Evolutionary conservation across 2,888 invertebrate species (phyloP).

Genomic region (Pyralis farinalis): DNA sequence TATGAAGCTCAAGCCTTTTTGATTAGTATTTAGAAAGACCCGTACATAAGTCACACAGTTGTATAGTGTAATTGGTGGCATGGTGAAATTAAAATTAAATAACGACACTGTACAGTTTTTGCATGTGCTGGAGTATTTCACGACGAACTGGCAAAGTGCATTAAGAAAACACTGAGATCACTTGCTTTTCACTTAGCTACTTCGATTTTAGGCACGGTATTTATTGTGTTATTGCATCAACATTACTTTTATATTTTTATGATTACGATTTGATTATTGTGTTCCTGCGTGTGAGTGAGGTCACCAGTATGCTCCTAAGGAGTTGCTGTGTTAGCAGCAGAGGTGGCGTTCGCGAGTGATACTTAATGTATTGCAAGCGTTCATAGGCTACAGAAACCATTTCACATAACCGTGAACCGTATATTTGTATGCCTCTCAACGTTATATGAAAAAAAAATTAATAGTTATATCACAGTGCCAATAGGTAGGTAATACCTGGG

Average conservation of each 20-base stretch:
- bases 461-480: too few species aligned
- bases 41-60: slow-evolving; percentile 15
- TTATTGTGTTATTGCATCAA: not conserved
- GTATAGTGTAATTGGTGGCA: slow-evolving; percentile 13
- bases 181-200: not conserved
- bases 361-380: too few species aligned
- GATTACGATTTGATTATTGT: too few species aligned
- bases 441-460: too few species aligned
- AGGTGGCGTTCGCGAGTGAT: too few species aligned
- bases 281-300: too few species aligned
- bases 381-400: too few species aligned
- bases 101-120: slow-evolving; percentile 2
- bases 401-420: too few species aligned
- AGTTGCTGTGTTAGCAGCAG: too few species aligned
- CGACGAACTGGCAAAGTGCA: not conserved
- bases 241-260: not conserved
- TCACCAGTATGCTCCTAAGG: too few species aligned
- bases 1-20: slow-evolving; percentile 27
- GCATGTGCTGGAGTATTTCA: not conserved
- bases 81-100: not conserved
- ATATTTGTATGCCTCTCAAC: too few species aligned
- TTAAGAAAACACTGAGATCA: not conserved
- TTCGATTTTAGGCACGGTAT: not conserved
- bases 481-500: too few species aligned
- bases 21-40: slow-evolving; percentile 22